Evolutionary conservation across 2,797 vertebrate genomes (phyloP).

Genomic region (Podarcis lilfordi): DNA sequence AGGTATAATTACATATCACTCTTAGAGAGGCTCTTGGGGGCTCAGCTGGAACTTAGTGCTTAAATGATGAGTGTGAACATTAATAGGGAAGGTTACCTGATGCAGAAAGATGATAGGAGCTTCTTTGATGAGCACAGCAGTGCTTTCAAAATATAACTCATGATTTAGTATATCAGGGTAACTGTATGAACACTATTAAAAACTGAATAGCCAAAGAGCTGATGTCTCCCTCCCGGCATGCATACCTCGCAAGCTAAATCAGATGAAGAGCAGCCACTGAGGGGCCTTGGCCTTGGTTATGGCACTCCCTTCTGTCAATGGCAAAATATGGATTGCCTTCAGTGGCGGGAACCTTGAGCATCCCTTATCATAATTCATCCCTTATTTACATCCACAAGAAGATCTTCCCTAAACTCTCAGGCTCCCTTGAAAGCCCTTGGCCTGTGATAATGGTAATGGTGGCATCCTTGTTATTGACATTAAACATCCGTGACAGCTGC

Average conservation of each 20-base stretch:
- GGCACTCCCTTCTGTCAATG: not conserved
- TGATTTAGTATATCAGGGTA: not conserved
- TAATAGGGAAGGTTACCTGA: not conserved
- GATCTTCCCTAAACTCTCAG: fast-evolving
- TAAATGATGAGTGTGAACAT: not conserved
- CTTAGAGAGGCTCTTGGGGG: not conserved
- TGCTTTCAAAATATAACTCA: not conserved
- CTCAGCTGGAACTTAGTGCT: not conserved
- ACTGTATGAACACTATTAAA: not conserved
- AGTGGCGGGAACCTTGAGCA: not conserved
- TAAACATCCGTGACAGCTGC: not conserved
- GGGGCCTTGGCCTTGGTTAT: not conserved
- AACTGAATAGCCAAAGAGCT: not conserved
- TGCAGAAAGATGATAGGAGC: not conserved
- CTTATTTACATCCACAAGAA: fast-evolving
- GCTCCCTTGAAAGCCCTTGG: not conserved
- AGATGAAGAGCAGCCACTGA: not conserved
- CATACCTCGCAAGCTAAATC: not conserved
- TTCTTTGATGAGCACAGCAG: slow-evolving; percentile 6
- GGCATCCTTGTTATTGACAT: not conserved
- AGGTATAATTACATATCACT: not conserved
- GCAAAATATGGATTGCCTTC: not conserved
- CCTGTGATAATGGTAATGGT: not conserved
- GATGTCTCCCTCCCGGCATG: not conserved
- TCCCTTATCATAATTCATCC: not conserved